phyloP scores from a whole-genome alignment of 2,113 vertebrate genomes.

The Delphinapterus leucas region DNA sequence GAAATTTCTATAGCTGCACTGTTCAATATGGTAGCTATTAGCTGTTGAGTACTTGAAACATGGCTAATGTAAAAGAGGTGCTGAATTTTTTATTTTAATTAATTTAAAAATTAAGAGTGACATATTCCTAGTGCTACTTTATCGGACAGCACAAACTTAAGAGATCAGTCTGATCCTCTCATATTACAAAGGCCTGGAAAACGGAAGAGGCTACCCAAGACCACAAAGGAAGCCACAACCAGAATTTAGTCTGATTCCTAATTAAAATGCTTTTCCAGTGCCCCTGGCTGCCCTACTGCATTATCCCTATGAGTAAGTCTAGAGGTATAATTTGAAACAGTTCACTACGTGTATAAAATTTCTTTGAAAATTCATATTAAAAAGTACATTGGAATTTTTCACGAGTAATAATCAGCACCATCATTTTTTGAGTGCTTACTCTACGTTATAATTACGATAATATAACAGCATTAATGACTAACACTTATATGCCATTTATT shows the following conservation, averaged over 20 bases:
- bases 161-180: neutral
- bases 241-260: conserved; percentile 29
- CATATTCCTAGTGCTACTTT: neutral
- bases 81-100: conserved; percentile 13
- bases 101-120: neutral
- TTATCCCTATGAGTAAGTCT: neutral
- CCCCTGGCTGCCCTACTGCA: neutral
- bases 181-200: neutral
- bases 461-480: neutral
- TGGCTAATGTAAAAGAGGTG: neutral
- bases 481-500: neutral
- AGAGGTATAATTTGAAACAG: neutral
- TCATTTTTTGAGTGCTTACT: conserved; percentile 21
- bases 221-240: neutral
- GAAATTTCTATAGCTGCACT: neutral
- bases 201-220: neutral
- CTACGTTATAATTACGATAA: neutral
- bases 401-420: neutral
- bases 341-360: neutral
- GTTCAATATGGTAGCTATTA: neutral
- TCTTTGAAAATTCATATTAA: conserved; percentile 21
- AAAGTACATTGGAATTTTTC: neutral
- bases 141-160: neutral
- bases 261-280: conserved; percentile 5
- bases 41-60: neutral